Base-by-base conservation (phyloP, 2,797 vertebrate genomes). In the Fistularia commersonii region DNA sequence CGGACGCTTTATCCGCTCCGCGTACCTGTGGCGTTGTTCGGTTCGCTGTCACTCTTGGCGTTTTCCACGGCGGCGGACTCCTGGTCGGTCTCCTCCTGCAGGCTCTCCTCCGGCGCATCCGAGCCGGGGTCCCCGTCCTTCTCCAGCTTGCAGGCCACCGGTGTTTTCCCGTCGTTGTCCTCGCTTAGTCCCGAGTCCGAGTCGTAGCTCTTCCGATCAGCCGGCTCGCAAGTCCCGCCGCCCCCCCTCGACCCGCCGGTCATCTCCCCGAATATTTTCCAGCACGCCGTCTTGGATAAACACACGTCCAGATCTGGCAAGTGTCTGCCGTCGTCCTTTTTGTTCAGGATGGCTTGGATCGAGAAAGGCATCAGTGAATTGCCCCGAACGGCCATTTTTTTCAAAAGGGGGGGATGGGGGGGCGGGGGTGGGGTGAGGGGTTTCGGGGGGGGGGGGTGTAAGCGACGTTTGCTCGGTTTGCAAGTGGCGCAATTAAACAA, bases 311-410 rank as follows among this genome's bases (percentile, higher is more conserved):
- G 64, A 47, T 88, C 88, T 49, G 87, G 83, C 54, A 92, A 78
- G 65, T 86, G 89, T 54, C 88, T 61, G 39, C 74, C 84, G 51
- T 93, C 91, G 73, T 96, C 94, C 79, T 95, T 98, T 80, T 92
- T 93, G 88, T 95, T 94, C 61, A 98, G 89, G 80, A 98, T 98
- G 62, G 95, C 95, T 83, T 98, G 96, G 85, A 98, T 98, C 44
- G 95, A 98, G 83, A 98, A 98, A 32, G 95, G 94, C 90, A 94
- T 95, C 77, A 96, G 86, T 68, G 93, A 86, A 86, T 79, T 85
- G 74, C 90, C 87, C 72, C 94, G 94, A 71, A 95, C 89, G 62
- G 95, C 94, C 96, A 98, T 98, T 68, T 88, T 88, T 54, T 8
- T 4, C 11, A 48, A 32, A 37, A 35, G 35, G 11, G 11, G 8